Conservation (phyloP, 2,797 vertebrate genomes). For the Anas capensis region DNA sequence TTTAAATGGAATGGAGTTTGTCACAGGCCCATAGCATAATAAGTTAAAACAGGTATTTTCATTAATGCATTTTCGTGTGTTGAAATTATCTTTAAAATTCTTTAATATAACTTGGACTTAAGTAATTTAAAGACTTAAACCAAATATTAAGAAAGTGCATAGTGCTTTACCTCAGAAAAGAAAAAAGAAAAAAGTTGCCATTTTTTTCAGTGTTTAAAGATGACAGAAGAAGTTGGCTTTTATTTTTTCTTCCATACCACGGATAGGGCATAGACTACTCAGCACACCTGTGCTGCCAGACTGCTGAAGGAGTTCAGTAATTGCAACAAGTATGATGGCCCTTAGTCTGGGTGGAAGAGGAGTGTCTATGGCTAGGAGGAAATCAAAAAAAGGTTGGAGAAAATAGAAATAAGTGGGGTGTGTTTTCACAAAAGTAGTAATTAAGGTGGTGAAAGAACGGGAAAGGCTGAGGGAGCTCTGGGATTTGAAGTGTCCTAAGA, state of each 20-base stretch:
- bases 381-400: not conserved
- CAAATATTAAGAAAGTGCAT: not conserved
- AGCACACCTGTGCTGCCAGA: too few relatives aligned
- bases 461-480: not conserved
- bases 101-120: not conserved
- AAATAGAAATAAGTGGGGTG: not conserved
- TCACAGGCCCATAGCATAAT: not conserved
- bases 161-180: not conserved
- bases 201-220: not conserved
- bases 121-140: not conserved
- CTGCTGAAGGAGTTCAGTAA: too few relatives aligned
- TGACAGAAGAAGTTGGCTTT: not conserved
- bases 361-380: not conserved
- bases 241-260: too few relatives aligned
- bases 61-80: not conserved
- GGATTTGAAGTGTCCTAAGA: not conserved
- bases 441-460: not conserved
- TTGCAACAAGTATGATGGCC: too few relatives aligned
- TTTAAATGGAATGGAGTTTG: not conserved
- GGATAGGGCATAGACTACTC: too few relatives aligned
- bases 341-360: not conserved
- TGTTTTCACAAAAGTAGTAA: not conserved
- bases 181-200: not conserved
- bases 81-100: not conserved
- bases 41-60: not conserved